A percentile compares a stretch with the other conserved stretches of the same genome.
Conservation (phyloP, 2,797 vertebrate species). For the Periparus ater region DNA sequence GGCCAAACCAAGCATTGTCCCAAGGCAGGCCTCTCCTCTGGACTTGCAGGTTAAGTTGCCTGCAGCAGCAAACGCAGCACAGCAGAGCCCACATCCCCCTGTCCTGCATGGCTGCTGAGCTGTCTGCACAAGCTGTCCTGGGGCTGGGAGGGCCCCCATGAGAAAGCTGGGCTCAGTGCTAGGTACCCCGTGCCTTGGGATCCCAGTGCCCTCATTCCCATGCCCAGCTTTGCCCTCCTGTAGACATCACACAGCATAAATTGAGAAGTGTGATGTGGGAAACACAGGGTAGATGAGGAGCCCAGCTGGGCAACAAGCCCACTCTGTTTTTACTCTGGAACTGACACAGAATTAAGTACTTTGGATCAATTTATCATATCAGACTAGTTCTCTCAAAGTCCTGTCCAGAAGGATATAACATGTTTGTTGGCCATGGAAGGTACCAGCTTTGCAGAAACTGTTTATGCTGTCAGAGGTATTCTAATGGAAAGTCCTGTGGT, state of each 20-base stretch:
- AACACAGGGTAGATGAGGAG: rapidly evolving
- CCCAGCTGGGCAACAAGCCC: neutral
- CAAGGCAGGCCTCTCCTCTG: neutral
- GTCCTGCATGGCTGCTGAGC: rapidly evolving
- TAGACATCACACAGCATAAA: neutral
- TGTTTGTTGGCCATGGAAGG: neutral
- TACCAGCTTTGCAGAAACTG: neutral
- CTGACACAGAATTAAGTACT: neutral
- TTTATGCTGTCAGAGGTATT: neutral
- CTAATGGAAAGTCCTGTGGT: neutral
- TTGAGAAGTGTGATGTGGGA: neutral
- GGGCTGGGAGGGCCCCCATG: rapidly evolving
- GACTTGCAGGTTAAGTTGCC: neutral
- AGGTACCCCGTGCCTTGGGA: neutral
- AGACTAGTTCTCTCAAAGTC: neutral
- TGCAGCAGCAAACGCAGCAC: neutral
- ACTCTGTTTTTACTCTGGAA: neutral
- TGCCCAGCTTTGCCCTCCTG: neutral
- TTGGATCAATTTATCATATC: neutral
- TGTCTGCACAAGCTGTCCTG: neutral
- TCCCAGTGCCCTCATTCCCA: rapidly evolving
- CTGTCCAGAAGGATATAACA: neutral
- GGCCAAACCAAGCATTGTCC: rapidly evolving
- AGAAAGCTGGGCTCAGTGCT: neutral
- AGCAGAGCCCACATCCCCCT: neutral